Base-by-base conservation (phyloP, 1,140 invertebrate species). In the Macrocentrus cingulum region DNA sequence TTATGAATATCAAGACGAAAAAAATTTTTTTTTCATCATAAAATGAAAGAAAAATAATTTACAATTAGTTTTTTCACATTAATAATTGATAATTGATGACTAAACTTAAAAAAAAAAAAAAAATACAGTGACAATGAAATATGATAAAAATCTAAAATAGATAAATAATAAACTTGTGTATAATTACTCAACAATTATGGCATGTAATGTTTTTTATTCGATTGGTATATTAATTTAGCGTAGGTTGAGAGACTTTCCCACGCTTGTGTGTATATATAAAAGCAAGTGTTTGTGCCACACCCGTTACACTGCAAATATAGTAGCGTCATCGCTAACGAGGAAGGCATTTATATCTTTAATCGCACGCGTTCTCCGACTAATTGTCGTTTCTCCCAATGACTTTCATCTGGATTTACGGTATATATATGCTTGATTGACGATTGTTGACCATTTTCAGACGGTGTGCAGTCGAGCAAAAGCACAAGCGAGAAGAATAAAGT, bases 401-500 rank as follows among this genome's bases (percentile, higher is more conserved):
- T 44, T 4, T 44, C 4, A 44, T 15, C 5, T 44, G 16, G 1
- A 44, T n/a, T 37, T 52, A 29, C 36, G 20, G 36, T 52, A 22
- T 20, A 37, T 39, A 20, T 23, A 22, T 16, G 8, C 19, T 13
- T 44, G 37, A 54, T 42, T 54, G 51, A 29, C 22, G 32, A 22
- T 54, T 41, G 13, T 42, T 54, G 51, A 29, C 51, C 50, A 56
- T 62, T 69, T 67, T 62, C 64, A 69, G 70, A 57, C 37, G 63
- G 66, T 48, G 62, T 63, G 32, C 59, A 63, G 41, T 56, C 65
- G 50, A 53, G 60, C 19, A 44, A 52, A 22, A 15, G 41, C 29
- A n/a, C 41, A 11, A 48, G 16, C 7, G 16, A 20, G 13, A 55
- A 55, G 46, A 64, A 67, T 60, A 77, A 72, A 56, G 70, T 76